Conservation (phyloP, 2,888 invertebrate genomes). For the Callyntrura guangdongensis region DNA sequence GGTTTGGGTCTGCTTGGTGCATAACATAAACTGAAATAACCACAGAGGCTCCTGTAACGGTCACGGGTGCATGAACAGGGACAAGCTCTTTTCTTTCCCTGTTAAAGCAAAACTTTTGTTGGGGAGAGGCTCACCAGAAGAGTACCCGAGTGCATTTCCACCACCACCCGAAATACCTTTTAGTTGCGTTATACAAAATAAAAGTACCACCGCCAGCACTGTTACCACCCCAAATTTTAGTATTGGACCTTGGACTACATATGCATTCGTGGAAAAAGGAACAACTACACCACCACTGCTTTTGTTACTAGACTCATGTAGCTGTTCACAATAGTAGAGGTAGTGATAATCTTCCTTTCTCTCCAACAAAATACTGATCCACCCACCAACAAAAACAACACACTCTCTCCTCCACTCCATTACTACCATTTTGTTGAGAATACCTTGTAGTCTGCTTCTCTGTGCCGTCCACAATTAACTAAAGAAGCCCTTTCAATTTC, state of each 20-base stretch:
- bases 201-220: neutral
- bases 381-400: conserved; percentile 46
- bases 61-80: conserved; percentile 56
- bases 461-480: conserved; percentile 67
- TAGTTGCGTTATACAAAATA: neutral
- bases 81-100: conserved; percentile 30
- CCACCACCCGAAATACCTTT: neutral
- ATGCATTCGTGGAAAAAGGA: neutral
- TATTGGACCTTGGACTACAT: conserved; percentile 28
- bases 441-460: conserved; percentile 37
- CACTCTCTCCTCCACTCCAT: conserved; percentile 30
- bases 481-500: conserved; percentile 71
- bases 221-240: too few species aligned
- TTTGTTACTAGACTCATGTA: conserved; percentile 17
- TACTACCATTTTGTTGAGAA: conserved; percentile 23
- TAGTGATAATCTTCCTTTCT: conserved; percentile 1
- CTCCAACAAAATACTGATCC: conserved; percentile 30
- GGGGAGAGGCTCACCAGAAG: neutral
- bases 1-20: neutral
- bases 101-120: conserved; percentile 48
- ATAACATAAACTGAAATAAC: conserved; percentile 41
- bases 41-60: conserved; percentile 48
- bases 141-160: neutral
- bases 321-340: neutral
- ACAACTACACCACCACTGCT: neutral